phyloP scores from a whole-genome alignment of 2,113 vertebrate genomes.

The Lichenostomus cassidix region DNA sequence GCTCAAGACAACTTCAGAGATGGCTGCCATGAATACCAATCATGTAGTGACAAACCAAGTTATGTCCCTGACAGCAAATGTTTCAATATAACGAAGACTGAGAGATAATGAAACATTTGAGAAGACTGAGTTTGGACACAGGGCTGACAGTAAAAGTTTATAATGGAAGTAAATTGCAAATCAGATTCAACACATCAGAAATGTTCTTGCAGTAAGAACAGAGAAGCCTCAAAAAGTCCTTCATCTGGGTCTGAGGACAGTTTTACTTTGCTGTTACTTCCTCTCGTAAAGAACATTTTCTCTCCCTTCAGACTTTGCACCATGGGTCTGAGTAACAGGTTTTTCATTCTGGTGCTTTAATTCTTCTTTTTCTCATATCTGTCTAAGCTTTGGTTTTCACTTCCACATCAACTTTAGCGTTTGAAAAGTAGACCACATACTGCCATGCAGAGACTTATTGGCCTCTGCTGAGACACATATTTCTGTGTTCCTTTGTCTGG shows the following conservation, averaged over 20 bases:
- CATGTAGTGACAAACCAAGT: background rate
- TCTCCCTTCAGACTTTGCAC: background rate
- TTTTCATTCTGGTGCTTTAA: background rate
- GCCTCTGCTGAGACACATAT: background rate
- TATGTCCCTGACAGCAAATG: constrained; percentile 1
- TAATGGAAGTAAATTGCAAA: constrained; percentile 30
- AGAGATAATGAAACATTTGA: constrained; percentile 33
- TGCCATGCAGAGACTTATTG: background rate
- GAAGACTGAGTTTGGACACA: constrained; percentile 2
- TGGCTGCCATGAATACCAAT: background rate
- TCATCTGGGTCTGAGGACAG: background rate
- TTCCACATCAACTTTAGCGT: background rate
- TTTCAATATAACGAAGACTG: constrained; percentile 8
- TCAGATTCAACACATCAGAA: background rate
- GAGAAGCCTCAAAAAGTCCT: background rate
- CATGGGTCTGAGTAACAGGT: background rate
- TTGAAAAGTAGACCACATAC: background rate
- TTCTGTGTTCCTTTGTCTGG: background rate
- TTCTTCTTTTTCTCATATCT: background rate
- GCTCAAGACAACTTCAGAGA: background rate
- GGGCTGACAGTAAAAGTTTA: background rate
- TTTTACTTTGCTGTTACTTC: background rate
- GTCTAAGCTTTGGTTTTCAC: background rate
- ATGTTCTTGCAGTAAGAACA: background rate
- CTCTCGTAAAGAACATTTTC: background rate